Conservation (phyloP, 2,797 vertebrate species). For the Orientallactaga sibirica region DNA sequence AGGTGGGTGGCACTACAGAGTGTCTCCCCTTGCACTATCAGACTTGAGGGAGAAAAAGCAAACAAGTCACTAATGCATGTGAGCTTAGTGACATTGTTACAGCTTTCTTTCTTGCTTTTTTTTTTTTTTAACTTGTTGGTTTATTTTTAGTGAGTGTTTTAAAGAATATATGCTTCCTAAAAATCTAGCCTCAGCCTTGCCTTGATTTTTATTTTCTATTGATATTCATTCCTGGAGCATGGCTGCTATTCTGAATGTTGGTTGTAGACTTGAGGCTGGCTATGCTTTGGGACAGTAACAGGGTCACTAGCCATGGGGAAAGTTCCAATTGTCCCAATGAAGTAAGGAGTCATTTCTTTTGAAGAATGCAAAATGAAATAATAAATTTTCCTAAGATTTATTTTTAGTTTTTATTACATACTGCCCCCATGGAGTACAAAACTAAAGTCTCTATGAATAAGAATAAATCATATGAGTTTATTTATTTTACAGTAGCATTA, state of each 20-base stretch:
- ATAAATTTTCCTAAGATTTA: slow-evolving; percentile 49
- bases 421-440: background rate
- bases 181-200: background rate
- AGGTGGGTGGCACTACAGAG: background rate
- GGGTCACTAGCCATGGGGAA: background rate
- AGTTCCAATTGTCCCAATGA: slow-evolving; percentile 40
- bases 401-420: slow-evolving; percentile 52
- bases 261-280: no score
- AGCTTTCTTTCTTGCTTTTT: background rate
- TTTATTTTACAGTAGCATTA: background rate
- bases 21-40: background rate
- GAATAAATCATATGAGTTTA: slow-evolving; percentile 2
- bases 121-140: background rate
- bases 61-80: background rate
- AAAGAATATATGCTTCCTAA: background rate
- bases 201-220: slow-evolving; percentile 50
- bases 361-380: slow-evolving; percentile 54
- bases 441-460: slow-evolving; percentile 21
- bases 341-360: slow-evolving; percentile 8
- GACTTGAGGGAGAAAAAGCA: background rate
- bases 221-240: background rate
- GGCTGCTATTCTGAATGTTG: background rate
- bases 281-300: background rate
- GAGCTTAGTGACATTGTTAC: background rate
- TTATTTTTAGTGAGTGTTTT: slow-evolving; percentile 42